These are phyloP conservation scores for Isaurus tuberculatus DNA, from an alignment of 92 coral and sea anemone genomes.

Conservation along the genomic window DNA sequence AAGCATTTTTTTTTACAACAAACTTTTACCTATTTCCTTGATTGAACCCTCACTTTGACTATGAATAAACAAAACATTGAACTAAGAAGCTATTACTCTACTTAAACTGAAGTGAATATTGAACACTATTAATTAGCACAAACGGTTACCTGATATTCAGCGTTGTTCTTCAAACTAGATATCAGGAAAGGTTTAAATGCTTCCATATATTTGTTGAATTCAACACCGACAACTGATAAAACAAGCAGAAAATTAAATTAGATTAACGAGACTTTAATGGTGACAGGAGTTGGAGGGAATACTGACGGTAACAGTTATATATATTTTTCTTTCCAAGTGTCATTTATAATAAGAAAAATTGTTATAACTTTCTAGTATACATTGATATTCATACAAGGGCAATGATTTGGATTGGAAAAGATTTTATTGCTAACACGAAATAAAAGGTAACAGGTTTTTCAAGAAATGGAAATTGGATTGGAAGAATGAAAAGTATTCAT, in stretches of 20 bases:
- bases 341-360: too few relatives aligned
- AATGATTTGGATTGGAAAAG: background rate
- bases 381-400: too few relatives aligned
- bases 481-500: background rate
- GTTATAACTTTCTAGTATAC: too few relatives aligned
- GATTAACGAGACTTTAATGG: too few relatives aligned
- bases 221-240: conserved; percentile 76
- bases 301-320: too few relatives aligned
- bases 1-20: too few relatives aligned
- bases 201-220: conserved; percentile 84
- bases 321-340: too few relatives aligned
- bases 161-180: conserved; percentile 75
- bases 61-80: too few relatives aligned
- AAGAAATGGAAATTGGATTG: background rate
- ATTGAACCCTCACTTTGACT: too few relatives aligned
- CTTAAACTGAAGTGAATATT: background rate
- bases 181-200: conserved; percentile 87
- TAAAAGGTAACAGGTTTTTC: background rate
- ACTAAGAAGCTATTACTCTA: background rate
- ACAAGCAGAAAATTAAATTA: background rate
- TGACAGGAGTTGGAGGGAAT: too few relatives aligned
- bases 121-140: background rate
- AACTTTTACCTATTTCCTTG: too few relatives aligned
- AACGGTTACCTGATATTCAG: conserved; percentile 88
- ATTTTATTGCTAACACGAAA: background rate